Base-by-base conservation (phyloP, 2,888 invertebrate genomes). In the Orchesella flavescens region DNA sequence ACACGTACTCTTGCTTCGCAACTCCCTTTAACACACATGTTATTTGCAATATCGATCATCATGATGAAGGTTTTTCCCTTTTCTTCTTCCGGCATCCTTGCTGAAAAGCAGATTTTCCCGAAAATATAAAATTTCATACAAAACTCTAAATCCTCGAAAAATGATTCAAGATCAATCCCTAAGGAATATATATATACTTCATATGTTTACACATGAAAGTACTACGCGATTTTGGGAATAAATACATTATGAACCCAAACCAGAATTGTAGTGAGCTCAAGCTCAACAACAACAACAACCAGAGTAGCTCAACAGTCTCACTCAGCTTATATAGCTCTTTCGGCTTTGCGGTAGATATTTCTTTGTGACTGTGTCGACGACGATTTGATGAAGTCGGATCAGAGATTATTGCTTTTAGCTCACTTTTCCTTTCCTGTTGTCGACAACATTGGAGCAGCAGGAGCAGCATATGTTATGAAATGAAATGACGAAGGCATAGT, bases 401-500 rank as follows among this genome's bases (percentile, higher is more conserved):
- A 17, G 61, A 65, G 75, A 66, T 66, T 65, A 75, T 75, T 63
- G 65, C 46, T 55, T 46, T 66, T 49, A 65, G 63, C 53, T 65
- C 23, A 34, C 49, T 21, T 43, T 75, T 23, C 19, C 55, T 34
- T 49, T 24, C 7, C 17, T 23, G 34, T 65, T 55, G 43, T 49
- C 34, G 66, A 21, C 43, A 61, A 53, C 59, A 21, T 43, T 57
- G 15, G 49, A 49, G 49, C 49, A 49, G 53, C 53, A 53, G 53
- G 2, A 53, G 17, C 61, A 9, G 21, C 12, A 19, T 69, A 61
- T 57, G 69, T 59, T 69, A 76, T 66, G 76, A 66, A 55, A 24
- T 77, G 46, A 69, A 69, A 77, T 69, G 59, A 77, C 46, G 23
- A 69, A 69, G 77, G 69, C 77, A 69, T 69, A 69, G 69, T 69